Evolutionary conservation across 2,113 vertebrate species (phyloP), one percentile per base, ranked within the genome.

Genomic region (Chascanopsetta lugubris): DNA sequence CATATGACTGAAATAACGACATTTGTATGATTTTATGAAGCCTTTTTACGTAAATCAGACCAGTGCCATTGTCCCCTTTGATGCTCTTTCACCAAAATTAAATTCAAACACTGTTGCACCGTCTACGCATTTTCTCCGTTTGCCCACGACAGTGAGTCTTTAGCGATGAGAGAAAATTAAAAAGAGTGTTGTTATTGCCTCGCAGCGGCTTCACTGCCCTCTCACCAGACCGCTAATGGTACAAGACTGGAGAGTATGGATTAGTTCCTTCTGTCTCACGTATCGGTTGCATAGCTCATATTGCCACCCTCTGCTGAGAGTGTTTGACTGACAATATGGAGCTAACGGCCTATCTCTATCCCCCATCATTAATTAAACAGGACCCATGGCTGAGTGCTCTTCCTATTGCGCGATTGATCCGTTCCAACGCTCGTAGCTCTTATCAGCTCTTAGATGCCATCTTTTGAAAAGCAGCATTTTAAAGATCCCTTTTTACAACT

Each of bases 311-410:
- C 72, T 68, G 66, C 71, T 59, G 49, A 70, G 70, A 85, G 84
- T 75, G 70, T 88, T 81, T 88, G 86, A 89, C 84, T 87, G 82
- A 87, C 83, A 90, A 81, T 73, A 85, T 75, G 70, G 82, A 75
- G 80, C 81, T 86, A 84, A 81, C 82, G 80, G 85, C 87, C 85
- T 86, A 88, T 90, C 89, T 90, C 83, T 66, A 67, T 42, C 80
- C 77, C 65, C 74, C 88, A 86, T 89, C 88, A 90, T 90, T 93
- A 90, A 91, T 91, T 91, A 89, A 87, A 89, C 87, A 90, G 85
- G 32, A 78, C 76, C 77, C 77, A 72, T 71, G 81, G 86, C 78
- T 83, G 85, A 88, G 86, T 87, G 85, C 80, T 81, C 82, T 85
- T 81, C 79, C 83, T 78, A 56, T 85, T 79, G 66, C 84, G 69